Evolutionary conservation across 1,140 invertebrate genomes (phyloP).

Genomic region (Drosophila rhopaloa): DNA sequence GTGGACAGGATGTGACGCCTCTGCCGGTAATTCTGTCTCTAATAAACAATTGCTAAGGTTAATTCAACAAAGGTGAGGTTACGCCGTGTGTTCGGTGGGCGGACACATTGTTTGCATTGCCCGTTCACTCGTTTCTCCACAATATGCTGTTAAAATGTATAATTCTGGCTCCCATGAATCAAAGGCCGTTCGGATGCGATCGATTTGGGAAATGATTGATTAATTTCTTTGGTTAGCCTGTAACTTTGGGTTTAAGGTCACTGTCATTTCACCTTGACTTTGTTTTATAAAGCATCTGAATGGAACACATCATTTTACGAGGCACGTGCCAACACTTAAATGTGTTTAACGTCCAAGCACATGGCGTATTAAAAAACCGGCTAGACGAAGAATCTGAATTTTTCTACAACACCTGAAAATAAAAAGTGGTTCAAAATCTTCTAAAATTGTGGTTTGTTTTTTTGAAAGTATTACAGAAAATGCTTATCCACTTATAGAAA

Average conservation of each 20-base stretch:
- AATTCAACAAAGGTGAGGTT: constrained; percentile 62
- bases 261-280: constrained; percentile 51
- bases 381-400: constrained; percentile 36
- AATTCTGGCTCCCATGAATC: constrained; percentile 23
- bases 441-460: too few relatives aligned
- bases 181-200: constrained; percentile 17
- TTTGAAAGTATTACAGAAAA: too few relatives aligned
- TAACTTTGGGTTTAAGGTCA: constrained; percentile 40
- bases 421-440: neutral
- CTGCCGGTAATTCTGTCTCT: constrained; percentile 59
- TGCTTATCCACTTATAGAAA: too few relatives aligned
- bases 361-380: constrained; percentile 11
- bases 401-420: constrained; percentile 24
- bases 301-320: constrained; percentile 41
- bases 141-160: constrained; percentile 22
- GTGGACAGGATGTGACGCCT: constrained; percentile 70
- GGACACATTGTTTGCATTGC: constrained; percentile 41
- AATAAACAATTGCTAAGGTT: constrained; percentile 69
- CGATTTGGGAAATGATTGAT: constrained; percentile 50
- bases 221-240: constrained; percentile 56
- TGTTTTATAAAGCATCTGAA: constrained; percentile 24
- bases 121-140: neutral
- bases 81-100: constrained; percentile 30
- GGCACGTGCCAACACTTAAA: constrained; percentile 77
- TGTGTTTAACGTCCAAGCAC: constrained; percentile 48